phyloP scores from a whole-genome alignment of 2,888 invertebrate species.

The Zeuzera pyrina region DNA sequence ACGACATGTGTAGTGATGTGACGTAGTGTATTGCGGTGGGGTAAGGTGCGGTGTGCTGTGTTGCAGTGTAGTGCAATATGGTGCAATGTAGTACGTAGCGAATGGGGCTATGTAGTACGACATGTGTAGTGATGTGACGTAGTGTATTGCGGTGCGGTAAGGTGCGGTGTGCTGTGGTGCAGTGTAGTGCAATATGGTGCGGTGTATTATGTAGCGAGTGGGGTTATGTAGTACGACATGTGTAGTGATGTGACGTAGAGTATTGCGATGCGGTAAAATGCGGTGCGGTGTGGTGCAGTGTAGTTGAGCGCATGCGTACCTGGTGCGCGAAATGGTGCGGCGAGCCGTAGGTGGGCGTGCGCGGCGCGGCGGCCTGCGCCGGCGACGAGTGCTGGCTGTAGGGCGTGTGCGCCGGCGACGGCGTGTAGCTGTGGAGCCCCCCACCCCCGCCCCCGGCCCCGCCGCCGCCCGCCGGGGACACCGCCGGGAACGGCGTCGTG shows the following conservation, averaged over 20 bases:
- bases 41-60: no score
- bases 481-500: slow-evolving; percentile 41
- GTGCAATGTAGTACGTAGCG: no score
- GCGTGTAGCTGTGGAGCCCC: slow-evolving; percentile 48
- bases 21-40: no score
- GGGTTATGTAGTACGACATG: not conserved
- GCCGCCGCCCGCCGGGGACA: slow-evolving; percentile 35
- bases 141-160: no score
- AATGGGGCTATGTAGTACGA: no score
- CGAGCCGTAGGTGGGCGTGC: slow-evolving; percentile 24
- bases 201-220: no score
- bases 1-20: no score
- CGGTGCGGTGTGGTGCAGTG: not conserved
- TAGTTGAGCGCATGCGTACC: slow-evolving; percentile 3
- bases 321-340: slow-evolving; percentile 21
- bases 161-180: no score
- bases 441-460: no score
- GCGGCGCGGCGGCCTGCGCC: slow-evolving; percentile 35
- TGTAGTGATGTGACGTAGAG: not conserved
- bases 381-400: slow-evolving; percentile 62
- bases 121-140: no score
- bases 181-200: no score
- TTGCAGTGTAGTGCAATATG: no score
- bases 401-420: slow-evolving; percentile 60
- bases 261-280: not conserved